These are phyloP conservation scores for Epiblema foenella DNA, from an alignment of 2,888 invertebrate species.

Conservation along the genomic window DNA sequence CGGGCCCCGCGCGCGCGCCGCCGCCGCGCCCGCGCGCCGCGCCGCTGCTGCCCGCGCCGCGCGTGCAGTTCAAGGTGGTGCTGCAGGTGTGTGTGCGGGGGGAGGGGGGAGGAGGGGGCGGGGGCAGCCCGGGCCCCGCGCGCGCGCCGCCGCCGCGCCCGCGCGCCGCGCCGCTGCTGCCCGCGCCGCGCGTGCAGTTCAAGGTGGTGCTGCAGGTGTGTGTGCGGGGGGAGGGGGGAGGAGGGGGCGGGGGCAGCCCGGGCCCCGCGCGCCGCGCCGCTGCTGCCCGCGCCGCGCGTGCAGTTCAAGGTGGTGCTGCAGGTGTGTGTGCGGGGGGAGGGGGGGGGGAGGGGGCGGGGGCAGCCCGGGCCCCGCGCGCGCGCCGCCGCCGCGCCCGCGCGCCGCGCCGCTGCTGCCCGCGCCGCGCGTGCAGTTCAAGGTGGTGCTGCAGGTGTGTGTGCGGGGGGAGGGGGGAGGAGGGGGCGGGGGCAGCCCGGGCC, in stretches of 20 bases:
- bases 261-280: too few species aligned
- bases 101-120: constrained; percentile 80
- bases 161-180: constrained; percentile 85
- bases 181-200: constrained; percentile 95
- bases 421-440: constrained; percentile 94
- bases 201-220: constrained; percentile 89
- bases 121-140: constrained; percentile 72
- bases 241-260: constrained; percentile 66
- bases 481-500: constrained; percentile 80
- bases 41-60: constrained; percentile 90
- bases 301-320: too few species aligned
- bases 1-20: too few species aligned
- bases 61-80: constrained; percentile 94
- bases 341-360: not conserved
- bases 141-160: constrained; percentile 54
- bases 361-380: not conserved
- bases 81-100: constrained; percentile 84
- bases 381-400: constrained; percentile 39
- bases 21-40: constrained; percentile 58
- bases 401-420: constrained; percentile 89
- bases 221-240: constrained; percentile 72
- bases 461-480: constrained; percentile 75
- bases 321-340: too few species aligned
- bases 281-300: too few species aligned
- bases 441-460: constrained; percentile 87